Evolutionary conservation across 2,113 vertebrate genomes (phyloP).

Genomic region (rabbit (Oryctolagus cuniculus)): mOryCun1.1 NC_091444.1:36096001-36096500

Average conservation of each 20-base stretch:
- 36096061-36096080: too few relatives aligned
- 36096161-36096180: not conserved
- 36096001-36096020: not conserved
- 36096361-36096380: too few relatives aligned
- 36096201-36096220: not conserved
- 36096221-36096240: not conserved
- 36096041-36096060: not conserved
- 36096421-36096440: too few relatives aligned
- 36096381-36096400: too few relatives aligned
- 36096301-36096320: too few relatives aligned
- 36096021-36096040: not conserved
- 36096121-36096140: not conserved
- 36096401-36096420: too few relatives aligned
- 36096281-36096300: not conserved
- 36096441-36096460: too few relatives aligned
- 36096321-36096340: too few relatives aligned
- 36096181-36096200: not conserved
- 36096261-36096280: not conserved
- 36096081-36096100: not conserved
- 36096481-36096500: too few relatives aligned
- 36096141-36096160: not conserved
- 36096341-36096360: too few relatives aligned
- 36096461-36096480: too few relatives aligned
- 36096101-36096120: rapidly evolving
- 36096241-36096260: not conserved